Evolutionary conservation across 2,888 invertebrate genomes (phyloP), one percentile per base, ranked within the genome.

Genomic region (Thymelicus lineola): DNA sequence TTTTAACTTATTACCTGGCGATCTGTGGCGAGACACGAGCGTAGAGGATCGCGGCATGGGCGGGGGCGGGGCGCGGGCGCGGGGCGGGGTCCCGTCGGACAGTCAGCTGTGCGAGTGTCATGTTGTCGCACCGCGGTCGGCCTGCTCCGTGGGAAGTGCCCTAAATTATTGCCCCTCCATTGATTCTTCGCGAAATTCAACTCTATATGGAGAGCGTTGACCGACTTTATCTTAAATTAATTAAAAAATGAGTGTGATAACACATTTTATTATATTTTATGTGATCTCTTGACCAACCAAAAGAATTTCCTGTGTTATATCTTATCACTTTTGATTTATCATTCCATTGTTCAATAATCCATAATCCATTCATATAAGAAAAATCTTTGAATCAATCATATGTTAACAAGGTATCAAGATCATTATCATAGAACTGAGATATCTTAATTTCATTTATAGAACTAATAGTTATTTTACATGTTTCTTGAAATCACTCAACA

Each of bases 91-190:
- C 77, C 80, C 80, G 85, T 85, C 85, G 85, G 88, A 80, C 89
- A 92, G 93, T 93, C 93, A 93, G 93, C 93, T 93, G 93, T 92
- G 91, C 88, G 81, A 86, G 86, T 89, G 89, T 86, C 89, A 89
- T 87, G 86, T 85, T 82, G 84, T 85, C 83, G 85, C 83, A 79
- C 80, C 77, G 77, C 55, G 53, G 12, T 53, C 53, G 10, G 53
- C 78, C 75, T 76, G 83, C 79, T 83, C 80, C 84, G 88, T 91
- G 88, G 89, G 92, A 91, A 91, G 85, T 89, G 88, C 77, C 89
- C 90, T 88, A 86, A 88, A 89, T 90, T 83, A 81, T 75, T 83
- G 80, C 83, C 84, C 81, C 84, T 86, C 79, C 77, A 84, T 86
- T 85, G 74, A 82, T 80, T 81, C 78, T 79, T 78, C 73, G 77